A percentile compares a stretch with the other conserved stretches of the same genome.
phyloP scores from a whole-genome alignment of 2,888 invertebrate genomes.

The Perdita meconis region DNA sequence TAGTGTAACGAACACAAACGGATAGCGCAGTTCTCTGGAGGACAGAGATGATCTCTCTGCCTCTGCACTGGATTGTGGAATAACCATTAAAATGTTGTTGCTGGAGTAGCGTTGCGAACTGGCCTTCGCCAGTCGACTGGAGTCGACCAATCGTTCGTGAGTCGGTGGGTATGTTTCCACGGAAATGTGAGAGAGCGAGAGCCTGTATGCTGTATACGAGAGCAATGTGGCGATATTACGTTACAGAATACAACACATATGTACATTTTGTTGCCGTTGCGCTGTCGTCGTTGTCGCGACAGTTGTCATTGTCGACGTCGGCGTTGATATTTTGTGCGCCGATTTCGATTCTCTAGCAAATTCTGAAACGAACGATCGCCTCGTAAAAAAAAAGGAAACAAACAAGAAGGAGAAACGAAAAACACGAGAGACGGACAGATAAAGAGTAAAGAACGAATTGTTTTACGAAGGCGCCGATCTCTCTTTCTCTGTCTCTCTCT shows the following conservation, averaged over 20 bases:
- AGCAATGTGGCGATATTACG: conserved; percentile 38
- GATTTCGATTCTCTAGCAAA: conserved; percentile 42
- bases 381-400: no score
- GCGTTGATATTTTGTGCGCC: conserved; percentile 54
- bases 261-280: conserved; percentile 28
- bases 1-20: no score
- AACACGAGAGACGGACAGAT: neutral
- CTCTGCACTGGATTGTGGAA: conserved; percentile 15
- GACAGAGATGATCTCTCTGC: conserved; percentile 30
- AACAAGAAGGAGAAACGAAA: no score
- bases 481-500: neutral
- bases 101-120: conserved; percentile 39
- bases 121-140: neutral
- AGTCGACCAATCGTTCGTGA: conserved; percentile 47
- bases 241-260: conserved; percentile 17
- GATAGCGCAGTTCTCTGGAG: conserved; percentile 15
- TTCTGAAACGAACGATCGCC: conserved; percentile 18
- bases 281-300: conserved; percentile 52
- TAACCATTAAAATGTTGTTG: conserved; percentile 42
- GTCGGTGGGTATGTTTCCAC: conserved; percentile 53
- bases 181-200: conserved; percentile 33
- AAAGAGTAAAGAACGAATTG: conserved; percentile 18
- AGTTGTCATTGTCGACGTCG: conserved; percentile 63
- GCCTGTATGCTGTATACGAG: no score
- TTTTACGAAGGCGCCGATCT: neutral